Percentiles rank a stretch among this genome's conserved stretches.
Conservation (phyloP, 2,888 invertebrate genomes). For the Pharmacophagus antenor region DNA sequence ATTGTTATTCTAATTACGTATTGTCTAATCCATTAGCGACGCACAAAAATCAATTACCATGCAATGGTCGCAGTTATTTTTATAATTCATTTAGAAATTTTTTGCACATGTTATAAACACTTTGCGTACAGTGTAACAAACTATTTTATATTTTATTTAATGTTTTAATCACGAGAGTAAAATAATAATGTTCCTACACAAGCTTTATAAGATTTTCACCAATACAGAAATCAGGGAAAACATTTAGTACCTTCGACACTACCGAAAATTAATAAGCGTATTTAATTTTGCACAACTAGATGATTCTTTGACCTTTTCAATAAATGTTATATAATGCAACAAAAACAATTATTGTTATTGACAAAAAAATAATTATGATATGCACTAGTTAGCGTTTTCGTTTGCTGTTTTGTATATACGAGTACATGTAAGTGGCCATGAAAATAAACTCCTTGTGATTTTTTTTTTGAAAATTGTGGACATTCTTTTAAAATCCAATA, state of each 20-base stretch:
- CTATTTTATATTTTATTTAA: neutral
- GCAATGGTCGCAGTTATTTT: conserved; percentile 7
- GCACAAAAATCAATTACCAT: conserved; percentile 4
- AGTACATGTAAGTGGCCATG: no score
- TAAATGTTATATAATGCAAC: no score
- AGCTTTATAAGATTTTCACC: neutral
- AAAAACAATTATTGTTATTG: no score
- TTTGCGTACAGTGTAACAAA: neutral
- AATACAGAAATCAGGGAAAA: neutral
- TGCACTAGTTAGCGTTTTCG: no score
- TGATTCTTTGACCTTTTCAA: no score
- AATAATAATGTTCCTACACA: neutral
- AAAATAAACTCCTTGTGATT: no score
- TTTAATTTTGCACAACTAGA: no score
- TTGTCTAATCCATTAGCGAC: neutral
- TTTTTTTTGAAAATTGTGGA: no score
- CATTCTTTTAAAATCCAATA: neutral
- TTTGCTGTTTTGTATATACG: no score
- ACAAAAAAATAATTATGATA: no score
- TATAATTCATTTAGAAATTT: neutral
- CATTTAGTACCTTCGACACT: no score
- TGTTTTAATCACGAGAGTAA: neutral
- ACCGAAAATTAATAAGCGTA: no score
- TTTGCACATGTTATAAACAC: conserved; percentile 1
- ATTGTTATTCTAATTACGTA: conserved; percentile 2